These are phyloP conservation scores for Zaprionus inermis DNA, from an alignment of 1,140 invertebrate species.

Conservation along the genomic window DNA sequence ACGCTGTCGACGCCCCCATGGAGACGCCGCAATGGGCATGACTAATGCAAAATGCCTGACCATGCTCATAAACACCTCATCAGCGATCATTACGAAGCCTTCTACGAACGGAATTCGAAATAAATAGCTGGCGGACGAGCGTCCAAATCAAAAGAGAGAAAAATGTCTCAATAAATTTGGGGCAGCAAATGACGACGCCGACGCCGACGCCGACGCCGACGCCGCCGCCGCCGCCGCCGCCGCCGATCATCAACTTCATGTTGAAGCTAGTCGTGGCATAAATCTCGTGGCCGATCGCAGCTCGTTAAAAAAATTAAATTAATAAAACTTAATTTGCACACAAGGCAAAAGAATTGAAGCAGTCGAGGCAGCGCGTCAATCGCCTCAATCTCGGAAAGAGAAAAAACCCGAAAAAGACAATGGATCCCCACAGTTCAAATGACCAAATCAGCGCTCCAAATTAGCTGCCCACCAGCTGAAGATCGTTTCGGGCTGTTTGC, in stretches of 20 bases:
- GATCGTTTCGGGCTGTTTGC: constrained; percentile 35
- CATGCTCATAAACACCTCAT: constrained; percentile 78
- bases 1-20: constrained; percentile 50
- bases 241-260: constrained; percentile 10
- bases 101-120: constrained; percentile 70
- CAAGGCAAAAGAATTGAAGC: constrained; percentile 37
- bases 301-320: constrained; percentile 81
- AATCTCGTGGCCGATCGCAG: constrained; percentile 65
- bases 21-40: constrained; percentile 57
- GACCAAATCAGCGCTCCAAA: constrained; percentile 70
- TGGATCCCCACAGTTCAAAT: constrained; percentile 56
- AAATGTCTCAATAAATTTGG: constrained; percentile 74
- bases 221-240: constrained; percentile 2
- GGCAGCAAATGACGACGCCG: constrained; percentile 40
- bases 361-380: neutral
- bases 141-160: constrained; percentile 28
- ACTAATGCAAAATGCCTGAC: constrained; percentile 75
- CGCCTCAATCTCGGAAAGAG: constrained; percentile 2
- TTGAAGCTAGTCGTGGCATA: constrained; percentile 38
- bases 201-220: constrained; percentile 5
- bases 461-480: constrained; percentile 66
- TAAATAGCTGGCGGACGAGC: constrained; percentile 52
- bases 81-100: constrained; percentile 77
- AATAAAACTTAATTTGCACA: constrained; percentile 79
- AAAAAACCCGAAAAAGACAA: constrained; percentile 37